These are phyloP conservation scores for Pachliopta kotzebuea DNA, from an alignment of 2,888 invertebrate genomes.

Conservation along the genomic window DNA sequence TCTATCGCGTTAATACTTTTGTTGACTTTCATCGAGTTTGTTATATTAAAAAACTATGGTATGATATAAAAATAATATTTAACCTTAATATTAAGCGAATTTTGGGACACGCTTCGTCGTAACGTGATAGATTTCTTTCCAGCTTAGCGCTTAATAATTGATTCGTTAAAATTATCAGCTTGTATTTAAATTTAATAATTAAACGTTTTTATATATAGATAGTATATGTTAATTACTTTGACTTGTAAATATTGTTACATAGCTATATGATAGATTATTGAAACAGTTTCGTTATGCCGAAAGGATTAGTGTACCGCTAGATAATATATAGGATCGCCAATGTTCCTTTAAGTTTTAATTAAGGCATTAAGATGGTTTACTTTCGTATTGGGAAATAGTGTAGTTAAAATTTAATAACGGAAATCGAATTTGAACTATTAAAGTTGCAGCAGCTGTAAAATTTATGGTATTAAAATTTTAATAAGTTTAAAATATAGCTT, in stretches of 20 bases:
- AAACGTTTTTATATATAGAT: constrained; percentile 25
- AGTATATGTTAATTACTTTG: constrained; percentile 28
- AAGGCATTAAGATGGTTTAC: constrained; percentile 7
- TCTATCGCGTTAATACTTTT: constrained; percentile 1
- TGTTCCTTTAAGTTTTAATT: constrained; percentile 23
- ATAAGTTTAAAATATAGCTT: not conserved
- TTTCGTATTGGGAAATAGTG: constrained; percentile 6
- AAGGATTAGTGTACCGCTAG: constrained; percentile 27
- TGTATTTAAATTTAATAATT: constrained; percentile 26
- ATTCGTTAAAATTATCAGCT: constrained; percentile 25
- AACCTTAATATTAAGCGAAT: constrained; percentile 10
- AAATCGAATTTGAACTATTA: not conserved
- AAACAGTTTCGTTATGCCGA: constrained; percentile 21
- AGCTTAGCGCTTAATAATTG: constrained; percentile 27
- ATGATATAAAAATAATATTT: constrained; percentile 13
- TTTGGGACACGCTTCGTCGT: constrained; percentile 17
- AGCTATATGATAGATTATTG: constrained; percentile 26
- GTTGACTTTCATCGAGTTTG: constrained; percentile 5
- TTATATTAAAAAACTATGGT: constrained; percentile 10
- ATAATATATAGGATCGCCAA: constrained; percentile 21
- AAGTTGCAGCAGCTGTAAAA: not conserved
- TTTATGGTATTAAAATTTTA: not conserved
- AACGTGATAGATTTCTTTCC: constrained; percentile 25
- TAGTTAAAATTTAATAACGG: constrained; percentile 6
- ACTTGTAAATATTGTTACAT: constrained; percentile 30